Evolutionary conservation across 2,888 invertebrate genomes (phyloP).

Genomic region (Mesorhabditis spiculigera): DNA sequence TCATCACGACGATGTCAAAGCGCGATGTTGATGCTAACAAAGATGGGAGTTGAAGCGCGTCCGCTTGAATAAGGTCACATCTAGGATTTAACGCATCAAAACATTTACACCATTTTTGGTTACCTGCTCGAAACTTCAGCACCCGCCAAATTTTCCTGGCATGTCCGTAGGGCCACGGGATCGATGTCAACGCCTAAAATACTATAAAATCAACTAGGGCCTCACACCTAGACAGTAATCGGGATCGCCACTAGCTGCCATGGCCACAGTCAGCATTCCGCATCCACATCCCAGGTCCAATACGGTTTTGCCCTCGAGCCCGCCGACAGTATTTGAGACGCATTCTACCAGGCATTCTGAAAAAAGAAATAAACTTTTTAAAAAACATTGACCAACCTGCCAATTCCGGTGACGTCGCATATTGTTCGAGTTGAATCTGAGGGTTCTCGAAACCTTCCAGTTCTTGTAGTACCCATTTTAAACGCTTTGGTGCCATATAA

Average conservation of each 20-base stretch:
- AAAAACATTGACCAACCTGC: slow-evolving; percentile 65
- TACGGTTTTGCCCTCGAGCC: slow-evolving; percentile 61
- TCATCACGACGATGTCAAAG: slow-evolving; percentile 93
- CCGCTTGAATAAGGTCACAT: slow-evolving; percentile 43
- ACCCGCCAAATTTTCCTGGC: slow-evolving; percentile 72
- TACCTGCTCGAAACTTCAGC: slow-evolving; percentile 67
- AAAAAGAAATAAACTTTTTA: not conserved
- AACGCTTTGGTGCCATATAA: slow-evolving; percentile 58
- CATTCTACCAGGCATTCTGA: not conserved
- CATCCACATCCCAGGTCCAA: slow-evolving; percentile 91
- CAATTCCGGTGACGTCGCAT: slow-evolving; percentile 86
- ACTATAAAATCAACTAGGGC: not conserved
- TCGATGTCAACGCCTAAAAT: slow-evolving; percentile 81
- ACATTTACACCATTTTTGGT: too few relatives aligned
- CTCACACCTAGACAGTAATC: not conserved
- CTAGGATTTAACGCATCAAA: slow-evolving; percentile 5
- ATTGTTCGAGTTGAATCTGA: slow-evolving; percentile 86
- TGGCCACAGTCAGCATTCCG: slow-evolving; percentile 80
- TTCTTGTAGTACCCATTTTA: slow-evolving; percentile 78
- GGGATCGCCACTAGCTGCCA: slow-evolving; percentile 65
- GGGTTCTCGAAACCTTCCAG: slow-evolving; percentile 82
- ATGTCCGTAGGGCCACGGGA: slow-evolving; percentile 73
- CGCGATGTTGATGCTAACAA: slow-evolving; percentile 13
- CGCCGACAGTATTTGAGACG: slow-evolving; percentile 10
- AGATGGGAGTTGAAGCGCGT: slow-evolving; percentile 60